Conservation (phyloP, 2,113 vertebrate genomes). For the Pao palembangensis region DNA sequence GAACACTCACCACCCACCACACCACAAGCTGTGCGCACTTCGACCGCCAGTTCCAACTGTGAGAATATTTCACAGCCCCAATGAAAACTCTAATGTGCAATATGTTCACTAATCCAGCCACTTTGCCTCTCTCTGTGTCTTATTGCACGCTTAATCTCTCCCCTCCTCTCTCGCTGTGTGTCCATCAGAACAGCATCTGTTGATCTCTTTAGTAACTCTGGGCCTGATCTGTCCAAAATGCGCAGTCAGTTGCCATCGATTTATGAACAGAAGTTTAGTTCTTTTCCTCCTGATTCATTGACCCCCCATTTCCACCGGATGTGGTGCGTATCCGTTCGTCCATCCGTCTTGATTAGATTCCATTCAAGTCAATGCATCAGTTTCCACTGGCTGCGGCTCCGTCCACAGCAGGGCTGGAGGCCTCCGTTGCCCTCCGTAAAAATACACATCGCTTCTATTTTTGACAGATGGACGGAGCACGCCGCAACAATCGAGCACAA, state of each 20-base stretch:
- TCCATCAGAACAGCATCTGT: constrained; percentile 51
- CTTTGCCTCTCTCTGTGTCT: constrained; percentile 12
- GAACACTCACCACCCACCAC: constrained; percentile 24
- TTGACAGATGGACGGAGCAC: too few relatives aligned
- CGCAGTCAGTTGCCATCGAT: constrained; percentile 41
- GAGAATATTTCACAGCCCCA: constrained; percentile 60
- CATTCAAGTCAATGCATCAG: too few relatives aligned
- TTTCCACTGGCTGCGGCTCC: too few relatives aligned
- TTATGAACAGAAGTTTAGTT: constrained; percentile 4
- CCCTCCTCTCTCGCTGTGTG: constrained; percentile 25
- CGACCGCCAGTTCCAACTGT: constrained; percentile 42
- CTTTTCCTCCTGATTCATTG: background rate
- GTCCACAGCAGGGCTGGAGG: too few relatives aligned
- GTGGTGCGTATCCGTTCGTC: too few relatives aligned
- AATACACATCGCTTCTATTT: too few relatives aligned
- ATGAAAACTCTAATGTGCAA: constrained; percentile 58
- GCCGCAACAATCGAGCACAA: too few relatives aligned
- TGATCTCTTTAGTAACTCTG: constrained; percentile 46
- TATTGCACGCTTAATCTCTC: constrained; percentile 38
- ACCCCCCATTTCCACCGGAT: too few relatives aligned
- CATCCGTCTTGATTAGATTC: too few relatives aligned
- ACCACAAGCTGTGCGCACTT: constrained; percentile 50
- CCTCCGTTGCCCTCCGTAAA: too few relatives aligned
- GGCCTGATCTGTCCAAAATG: constrained; percentile 49
- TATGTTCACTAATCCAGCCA: constrained; percentile 60